phyloP scores from a whole-genome alignment of 1,140 invertebrate species.

The Gyrodactylus bullatarudis region DNA sequence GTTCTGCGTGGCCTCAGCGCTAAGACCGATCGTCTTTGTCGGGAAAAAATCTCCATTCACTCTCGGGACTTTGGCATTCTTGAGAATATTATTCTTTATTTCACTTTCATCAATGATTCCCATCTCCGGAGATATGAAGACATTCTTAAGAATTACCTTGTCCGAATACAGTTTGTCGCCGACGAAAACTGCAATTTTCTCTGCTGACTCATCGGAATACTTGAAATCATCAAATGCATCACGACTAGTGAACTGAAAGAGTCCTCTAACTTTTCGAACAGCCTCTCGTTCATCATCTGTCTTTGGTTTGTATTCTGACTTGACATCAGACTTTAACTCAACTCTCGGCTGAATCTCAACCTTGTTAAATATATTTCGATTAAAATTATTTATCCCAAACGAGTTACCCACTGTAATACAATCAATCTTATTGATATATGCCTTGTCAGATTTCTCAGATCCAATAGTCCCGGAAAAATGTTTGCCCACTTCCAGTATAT shows the following conservation, averaged over 20 bases:
- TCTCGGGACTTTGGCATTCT: too few relatives aligned
- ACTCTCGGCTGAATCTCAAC: background rate
- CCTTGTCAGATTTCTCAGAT: background rate
- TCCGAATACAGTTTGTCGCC: too few relatives aligned
- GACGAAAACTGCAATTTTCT: too few relatives aligned
- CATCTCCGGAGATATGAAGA: background rate
- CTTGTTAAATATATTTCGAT: background rate
- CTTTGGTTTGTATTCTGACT: background rate
- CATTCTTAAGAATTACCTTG: background rate
- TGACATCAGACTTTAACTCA: background rate
- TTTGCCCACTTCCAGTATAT: background rate
- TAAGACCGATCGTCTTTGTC: too few relatives aligned
- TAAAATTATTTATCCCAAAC: background rate
- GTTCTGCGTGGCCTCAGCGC: background rate
- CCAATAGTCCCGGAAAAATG: background rate
- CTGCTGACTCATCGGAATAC: too few relatives aligned
- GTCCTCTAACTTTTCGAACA: background rate
- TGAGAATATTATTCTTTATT: background rate
- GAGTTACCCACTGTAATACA: background rate
- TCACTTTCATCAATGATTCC: background rate
- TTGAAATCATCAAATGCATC: too few relatives aligned
- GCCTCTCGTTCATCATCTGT: background rate
- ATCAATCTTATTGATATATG: background rate
- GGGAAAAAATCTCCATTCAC: too few relatives aligned
- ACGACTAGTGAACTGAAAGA: background rate